Base-by-base conservation (phyloP, 2,113 vertebrate species). In the Bagarius yarrelli region DNA sequence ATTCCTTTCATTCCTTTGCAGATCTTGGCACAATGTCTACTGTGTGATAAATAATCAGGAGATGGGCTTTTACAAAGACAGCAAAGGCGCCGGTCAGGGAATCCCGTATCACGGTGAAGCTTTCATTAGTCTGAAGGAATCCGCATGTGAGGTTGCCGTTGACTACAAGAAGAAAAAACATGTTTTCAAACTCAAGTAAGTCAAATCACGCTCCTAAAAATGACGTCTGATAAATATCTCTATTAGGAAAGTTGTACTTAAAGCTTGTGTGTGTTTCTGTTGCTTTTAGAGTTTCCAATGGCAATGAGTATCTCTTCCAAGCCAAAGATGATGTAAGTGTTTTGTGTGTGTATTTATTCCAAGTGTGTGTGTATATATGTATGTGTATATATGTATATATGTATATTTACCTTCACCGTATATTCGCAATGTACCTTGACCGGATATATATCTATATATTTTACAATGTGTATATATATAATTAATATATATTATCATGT, bases 131-230 rank as follows among this genome's bases (percentile, higher is more conserved):
- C 92, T 99, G 89, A 95, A 93, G 87, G 96, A 96, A 1, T 95
- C 95, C 0, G 16, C 90, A 19, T 98, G 97, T 1, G 96, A 98
- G 87, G 90, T 99, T 36, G 97, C 97, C 0, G 88, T 95, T 0
- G 96, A 98, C 79, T 99, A 99, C 89, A 99, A 98, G 76, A 99
- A 99, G 93, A 99, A 97, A 87, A 99, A 98, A 75, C 96, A 99
- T 8, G 97, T 98, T 84, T 98, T 98, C 91, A 98, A 98, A 81
- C 94, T 99, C 86, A 96, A 95, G 98, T 99, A 88, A 60, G 56
- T 1, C 30, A 3, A 23, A 21, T 19, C 0, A 30, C 5, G 12
- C 27, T 32, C 19, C 9, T 18, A 12, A 16, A 19, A 53, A 2
- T n/a, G 50, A 27, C 50, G 61, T 77, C 40, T 44, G 21, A 47